Percentiles rank a stretch among this genome's conserved stretches.
These are phyloP conservation scores for Smithornis capensis DNA, from an alignment of 2,113 vertebrate species.

Conservation along the genomic window DNA sequence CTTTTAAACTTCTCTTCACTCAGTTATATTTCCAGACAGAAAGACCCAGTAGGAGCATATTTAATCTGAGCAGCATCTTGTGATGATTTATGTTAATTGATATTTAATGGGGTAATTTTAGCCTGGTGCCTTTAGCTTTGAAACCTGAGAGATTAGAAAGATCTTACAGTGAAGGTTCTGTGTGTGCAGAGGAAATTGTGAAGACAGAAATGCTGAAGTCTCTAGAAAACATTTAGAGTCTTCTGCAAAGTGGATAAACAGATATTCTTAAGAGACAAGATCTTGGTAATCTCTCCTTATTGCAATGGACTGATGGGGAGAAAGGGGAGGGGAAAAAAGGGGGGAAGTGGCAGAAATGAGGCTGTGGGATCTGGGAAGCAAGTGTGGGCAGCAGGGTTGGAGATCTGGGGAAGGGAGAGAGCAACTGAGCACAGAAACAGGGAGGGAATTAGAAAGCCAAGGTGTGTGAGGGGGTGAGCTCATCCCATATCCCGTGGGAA, in stretches of 20 bases:
- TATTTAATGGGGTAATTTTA: constrained; percentile 59
- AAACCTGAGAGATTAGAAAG: constrained; percentile 10
- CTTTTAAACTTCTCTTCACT: constrained; percentile 5
- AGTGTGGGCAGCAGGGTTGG: background rate
- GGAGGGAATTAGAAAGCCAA: fast-evolving
- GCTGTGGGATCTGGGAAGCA: background rate
- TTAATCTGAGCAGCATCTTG: constrained; percentile 60
- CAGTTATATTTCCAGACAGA: constrained; percentile 7
- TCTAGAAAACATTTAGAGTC: background rate
- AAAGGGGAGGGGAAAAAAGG: fast-evolving
- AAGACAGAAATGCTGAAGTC: background rate
- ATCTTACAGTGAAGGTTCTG: background rate
- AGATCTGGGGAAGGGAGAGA: background rate
- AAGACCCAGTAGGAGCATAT: constrained; percentile 50
- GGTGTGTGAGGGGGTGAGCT: background rate
- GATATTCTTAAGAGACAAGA: background rate
- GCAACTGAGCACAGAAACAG: background rate
- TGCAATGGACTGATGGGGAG: background rate
- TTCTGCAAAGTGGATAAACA: background rate
- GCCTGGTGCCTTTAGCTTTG: constrained; percentile 19
- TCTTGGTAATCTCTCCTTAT: background rate
- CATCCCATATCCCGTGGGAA: background rate
- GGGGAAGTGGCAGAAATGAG: fast-evolving
- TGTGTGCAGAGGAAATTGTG: background rate
- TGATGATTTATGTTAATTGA: constrained; percentile 61